A percentile compares a stretch with the other conserved stretches of the same genome.
Evolutionary conservation across 2,888 invertebrate genomes (phyloP).

Genomic region (Spilosoma lubricipeda): DNA sequence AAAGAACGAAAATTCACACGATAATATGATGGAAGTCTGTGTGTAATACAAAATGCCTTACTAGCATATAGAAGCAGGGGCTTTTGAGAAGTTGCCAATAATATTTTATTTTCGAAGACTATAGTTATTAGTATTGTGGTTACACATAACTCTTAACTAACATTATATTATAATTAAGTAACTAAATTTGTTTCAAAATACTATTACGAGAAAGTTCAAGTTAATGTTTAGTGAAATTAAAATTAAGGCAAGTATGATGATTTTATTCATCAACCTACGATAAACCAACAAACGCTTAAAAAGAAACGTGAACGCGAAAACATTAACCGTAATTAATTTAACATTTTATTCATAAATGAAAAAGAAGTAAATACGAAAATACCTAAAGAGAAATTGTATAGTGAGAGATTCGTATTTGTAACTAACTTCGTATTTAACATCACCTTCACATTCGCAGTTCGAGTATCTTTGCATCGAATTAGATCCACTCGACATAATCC

Average conservation of each 20-base stretch:
- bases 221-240: neutral
- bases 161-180: neutral
- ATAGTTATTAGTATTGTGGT: neutral
- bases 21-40: too few species aligned
- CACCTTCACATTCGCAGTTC: conserved; percentile 19
- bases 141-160: neutral
- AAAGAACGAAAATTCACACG: too few species aligned
- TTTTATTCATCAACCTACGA: neutral
- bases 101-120: neutral
- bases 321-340: neutral
- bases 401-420: conserved; percentile 17
- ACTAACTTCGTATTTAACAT: conserved; percentile 12
- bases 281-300: neutral
- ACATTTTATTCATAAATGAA: neutral
- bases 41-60: too few species aligned
- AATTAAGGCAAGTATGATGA: neutral
- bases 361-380: conserved; percentile 7
- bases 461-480: conserved; percentile 16
- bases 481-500: conserved; percentile 21
- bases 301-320: neutral
- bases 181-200: neutral
- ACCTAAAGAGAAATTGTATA: conserved; percentile 13
- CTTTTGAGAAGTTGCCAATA: neutral
- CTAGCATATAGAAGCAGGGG: neutral
- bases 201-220: neutral